Evolutionary conservation across 1,140 invertebrate genomes (phyloP), one percentile per base, ranked within the genome.

Genomic region (Belonocnema kinseyi): DNA sequence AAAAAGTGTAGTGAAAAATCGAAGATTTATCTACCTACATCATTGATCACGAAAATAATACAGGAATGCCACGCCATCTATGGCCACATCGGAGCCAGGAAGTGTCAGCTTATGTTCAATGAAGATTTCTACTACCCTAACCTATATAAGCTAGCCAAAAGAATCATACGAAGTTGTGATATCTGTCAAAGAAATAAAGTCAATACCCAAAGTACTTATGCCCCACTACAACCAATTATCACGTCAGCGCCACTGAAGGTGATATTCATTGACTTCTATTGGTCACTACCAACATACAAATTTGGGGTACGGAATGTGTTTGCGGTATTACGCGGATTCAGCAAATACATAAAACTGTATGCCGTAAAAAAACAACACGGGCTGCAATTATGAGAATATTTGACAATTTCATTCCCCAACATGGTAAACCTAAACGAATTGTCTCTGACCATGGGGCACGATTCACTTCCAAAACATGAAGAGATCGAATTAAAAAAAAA

Each of bases 321-420:
- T 6, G 75, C 50, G 0, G 7, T 58, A 2, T 1, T 76, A 5
- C 61, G 52, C 11, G 75, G 33, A 0, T 76, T 76, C 73, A 80
- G 80, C 21, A 87, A 88, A 76, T 88, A 76, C 76, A 77, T 87
- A 0, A 80, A 81, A 58, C 58, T 87, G 4, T 88, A 83, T 77
- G 71, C 80, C 1, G 21, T 88, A 19, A 73, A 58, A 16, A 81
- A 76, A 80, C 78, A 1, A 77, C 85, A 0, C 76, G 75, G 19
- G 74, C 80, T 0, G 70, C 72, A 1, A 70, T 75, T 8, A 53
- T 54, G 0, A 75, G 72, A 26, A 61, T 84, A 19, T 21, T 82
- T 6, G 21, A 76, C 26, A 71, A 71, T 70, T 54, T 40, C n/a
- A 74, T 80, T 1, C 54, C 75, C n/a, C 56, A 73, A 1, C 40